Base-by-base conservation (phyloP, 2,797 vertebrate genomes). In the Hippoglossus hippoglossus region DNA sequence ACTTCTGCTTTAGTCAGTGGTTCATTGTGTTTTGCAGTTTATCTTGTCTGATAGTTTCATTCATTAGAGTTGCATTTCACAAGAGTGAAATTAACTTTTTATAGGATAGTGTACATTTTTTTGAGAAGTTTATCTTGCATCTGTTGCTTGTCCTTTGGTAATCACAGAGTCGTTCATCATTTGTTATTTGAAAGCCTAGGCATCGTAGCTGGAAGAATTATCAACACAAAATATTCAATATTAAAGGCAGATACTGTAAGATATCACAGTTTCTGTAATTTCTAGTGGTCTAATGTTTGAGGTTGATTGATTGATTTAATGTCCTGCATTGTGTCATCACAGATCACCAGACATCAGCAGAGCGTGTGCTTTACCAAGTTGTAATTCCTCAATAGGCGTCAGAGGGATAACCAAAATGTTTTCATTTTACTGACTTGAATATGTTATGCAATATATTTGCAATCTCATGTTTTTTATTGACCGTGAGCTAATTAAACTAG, bases 1-100 rank as follows among this genome's bases (percentile, higher is more conserved):
- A 72, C 52, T 78, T 79, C 59, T 76, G 58, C 61, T 82, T 70
- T 39, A 49, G 39, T 73, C 53, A 66, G 41, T 75, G 16, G 56
- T 81, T 86, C 56, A 52, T 52, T 76, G 9, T 81, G 6, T 61
- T 25, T 36, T 54, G 51, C 2, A 63, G 18, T 61, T 22, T 52
- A 28, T 26, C 21, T 11, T 58, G 56, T 2, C 24, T 72, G 22
- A 67, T 19, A 18, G 39, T 46, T 75, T 60, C 15, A 72, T 84
- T 80, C 65, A 83, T 75, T 34, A 26, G 13, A 44, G 3, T 59
- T 44, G 26, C 5, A 31, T 71, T 13, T 81, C 44, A 66, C 28
- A 21, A 67, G 21, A 47, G n/a, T 54, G 16, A 28, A 67, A 21
- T 54, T 18, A 56, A 18, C 19, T 60, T 63, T 25, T 54, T 52